Percentiles rank a stretch among this genome's conserved stretches.
Evolutionary conservation across 2,888 invertebrate genomes (phyloP).

Genomic region (Drosophila trichaetosa): DNA sequence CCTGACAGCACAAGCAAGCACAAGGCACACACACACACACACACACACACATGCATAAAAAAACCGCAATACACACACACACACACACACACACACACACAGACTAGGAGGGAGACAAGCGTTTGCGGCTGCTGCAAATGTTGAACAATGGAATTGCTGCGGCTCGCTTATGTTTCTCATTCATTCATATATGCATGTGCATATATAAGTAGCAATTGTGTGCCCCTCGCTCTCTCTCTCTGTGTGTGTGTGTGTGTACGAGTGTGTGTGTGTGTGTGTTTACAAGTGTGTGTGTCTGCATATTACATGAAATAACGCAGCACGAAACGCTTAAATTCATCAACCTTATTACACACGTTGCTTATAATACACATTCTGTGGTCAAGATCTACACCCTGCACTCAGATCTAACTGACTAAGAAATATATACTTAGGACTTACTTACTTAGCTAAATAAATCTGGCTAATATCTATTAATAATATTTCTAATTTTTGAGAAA

Average conservation of each 20-base stretch:
- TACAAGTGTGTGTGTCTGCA: slow-evolving; percentile 33
- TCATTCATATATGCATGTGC: slow-evolving; percentile 65
- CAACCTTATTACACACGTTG: slow-evolving; percentile 62
- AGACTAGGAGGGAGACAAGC: slow-evolving; percentile 20
- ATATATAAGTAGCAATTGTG: slow-evolving; percentile 53
- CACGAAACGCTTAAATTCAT: slow-evolving; percentile 75
- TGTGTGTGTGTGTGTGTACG: slow-evolving; percentile 25
- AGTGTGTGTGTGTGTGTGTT: slow-evolving; percentile 22
- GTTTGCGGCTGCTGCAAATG: slow-evolving; percentile 64
- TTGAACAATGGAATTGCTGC: slow-evolving; percentile 63
- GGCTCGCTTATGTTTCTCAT: slow-evolving; percentile 75
- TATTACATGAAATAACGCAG: slow-evolving; percentile 65
- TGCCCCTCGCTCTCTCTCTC: slow-evolving; percentile 3
- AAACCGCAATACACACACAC: slow-evolving; percentile 25
- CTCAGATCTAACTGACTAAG: neutral
- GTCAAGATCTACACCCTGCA: slow-evolving; percentile 41
- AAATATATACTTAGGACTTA: neutral
- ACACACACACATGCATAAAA: slow-evolving; percentile 4
- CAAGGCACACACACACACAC: slow-evolving; percentile 5
- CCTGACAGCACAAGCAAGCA: slow-evolving; percentile 64
- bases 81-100: slow-evolving; percentile 8
- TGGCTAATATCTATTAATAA: neutral
- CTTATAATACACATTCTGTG: slow-evolving; percentile 35
- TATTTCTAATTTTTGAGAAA: too few species aligned
- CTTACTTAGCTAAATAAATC: neutral